Base-by-base conservation (phyloP, 64 coral and sea anemone genomes). In the Hydrozoanthus tunicans region DNA sequence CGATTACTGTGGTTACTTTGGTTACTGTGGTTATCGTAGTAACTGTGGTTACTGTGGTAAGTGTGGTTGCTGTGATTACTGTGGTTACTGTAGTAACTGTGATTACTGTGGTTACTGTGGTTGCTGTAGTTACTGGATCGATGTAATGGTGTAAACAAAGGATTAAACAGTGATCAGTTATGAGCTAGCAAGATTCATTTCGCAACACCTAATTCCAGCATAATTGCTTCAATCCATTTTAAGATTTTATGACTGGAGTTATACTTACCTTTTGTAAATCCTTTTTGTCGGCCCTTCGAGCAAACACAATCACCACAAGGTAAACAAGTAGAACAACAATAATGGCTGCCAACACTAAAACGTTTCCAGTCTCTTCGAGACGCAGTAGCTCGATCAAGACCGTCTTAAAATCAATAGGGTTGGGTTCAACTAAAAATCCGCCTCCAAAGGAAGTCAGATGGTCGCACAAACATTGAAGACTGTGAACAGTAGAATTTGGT, bases 391-490 rank as follows among this genome's bases (percentile, higher is more conserved):
- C 89, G 1, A 64, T 65, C 20, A 96, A 89, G 59, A 94, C 95
- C 15, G 91, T 85, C 64, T 77, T 59, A 86, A 94, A 94, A 68
- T 96, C 95, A 58, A 96, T 86, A n/a, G 82, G 83, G 17, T 96
- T 96, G 3, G 95, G 95, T 65, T 62, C 93, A 58, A 96, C 79
- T 32, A 93, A 75, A 11, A 96, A 43, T 51, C 95, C 91, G 51
- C 95, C 95, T 17, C 95, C 95, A 90, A 96, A 96, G 12, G 92
- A 93, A 14, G 95, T 96, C 51, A 96, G 88, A 77, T 96, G 95
- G 70, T 93, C 93, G 74, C 95, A 96, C 1, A 96, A 69, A 77
- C 95, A 96, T 1, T 96, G 89, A 53, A 96, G 81, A 14, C 74
- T 65, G 6, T 53, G 11, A 3, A 52, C 14, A 75, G 12, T 64